Base-by-base conservation (phyloP, 2,797 vertebrate species). In the Rhabdomys pumilio region DNA sequence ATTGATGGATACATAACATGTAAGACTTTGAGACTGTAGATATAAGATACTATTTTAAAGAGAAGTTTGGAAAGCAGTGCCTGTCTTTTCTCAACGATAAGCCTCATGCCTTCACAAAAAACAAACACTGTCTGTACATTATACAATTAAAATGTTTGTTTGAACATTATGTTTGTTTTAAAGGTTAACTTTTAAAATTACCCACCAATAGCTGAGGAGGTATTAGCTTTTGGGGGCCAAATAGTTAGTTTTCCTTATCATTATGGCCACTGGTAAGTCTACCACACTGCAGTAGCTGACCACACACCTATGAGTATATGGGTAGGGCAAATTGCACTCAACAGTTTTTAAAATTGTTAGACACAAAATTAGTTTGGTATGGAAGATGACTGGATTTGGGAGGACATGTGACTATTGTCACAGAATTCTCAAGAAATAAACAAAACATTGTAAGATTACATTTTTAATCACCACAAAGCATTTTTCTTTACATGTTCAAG, bases 141-240 rank as follows among this genome's bases (percentile, higher is more conserved):
- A 26, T 22, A 15, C 75, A 12, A 20, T 80, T 17, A 76, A 91
- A 94, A 19, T 57, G 55, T 6, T 94, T 82, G 34, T 14, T 86
- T 91, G 80, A 77, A 95, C 87, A 83, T 67, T 34, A 59, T 50
- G 19, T 26, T 79, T 82, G 12, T 13, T 76, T 76, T 82, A 79
- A 85, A 65, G 53, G 29, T 76, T 57, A 29, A 31, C 9, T 29
- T 90, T 80, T 69, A 72, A 81, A 38, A 12, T 67, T 69, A 53
- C 31, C 1, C 6, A n/a, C 5, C 12, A 24, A 4, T 65, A 44
- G 81, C 8, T 17, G 24, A 44, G 9, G 14, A 61, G 3, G 15
- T 59, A 4, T 82, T 59, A 41, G 13, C 15, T 44, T 4, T 57
- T 29, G 14, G 57, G n/a, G 24, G 12, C 6, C 22, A 59, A 41